Percentiles rank a stretch among this genome's conserved stretches.
Conservation (phyloP, 2,113 vertebrate species). For the Nibea albiflora region DNA sequence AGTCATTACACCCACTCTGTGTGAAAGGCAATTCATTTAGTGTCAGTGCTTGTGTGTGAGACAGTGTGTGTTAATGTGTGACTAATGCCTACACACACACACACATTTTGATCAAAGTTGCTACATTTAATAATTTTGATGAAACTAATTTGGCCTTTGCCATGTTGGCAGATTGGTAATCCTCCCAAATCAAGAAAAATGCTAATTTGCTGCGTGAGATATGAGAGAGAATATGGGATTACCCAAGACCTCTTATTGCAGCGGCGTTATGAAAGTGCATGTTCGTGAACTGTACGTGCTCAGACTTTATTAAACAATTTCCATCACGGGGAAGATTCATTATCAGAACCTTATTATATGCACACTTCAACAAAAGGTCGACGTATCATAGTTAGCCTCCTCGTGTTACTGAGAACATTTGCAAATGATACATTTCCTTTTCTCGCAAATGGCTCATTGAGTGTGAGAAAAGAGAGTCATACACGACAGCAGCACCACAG, state of each 20-base stretch:
- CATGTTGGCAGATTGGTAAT: slow-evolving; percentile 44
- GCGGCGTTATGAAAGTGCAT: slow-evolving; percentile 9
- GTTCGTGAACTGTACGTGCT: slow-evolving; percentile 6
- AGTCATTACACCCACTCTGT: slow-evolving; percentile 56
- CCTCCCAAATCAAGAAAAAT: slow-evolving; percentile 26
- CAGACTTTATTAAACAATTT: slow-evolving; percentile 46
- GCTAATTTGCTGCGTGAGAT: slow-evolving; percentile 35
- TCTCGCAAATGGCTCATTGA: not conserved
- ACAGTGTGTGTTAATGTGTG: slow-evolving; percentile 24
- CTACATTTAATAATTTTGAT: slow-evolving; percentile 33
- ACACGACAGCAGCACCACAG: not conserved
- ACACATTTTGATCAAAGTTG: slow-evolving; percentile 22
- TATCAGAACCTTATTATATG: not conserved
- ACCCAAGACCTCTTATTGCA: slow-evolving; percentile 32
- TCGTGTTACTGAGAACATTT: not conserved
- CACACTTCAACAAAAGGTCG: slow-evolving; percentile 34
- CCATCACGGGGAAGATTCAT: slow-evolving; percentile 21
- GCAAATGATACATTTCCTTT: not conserved
- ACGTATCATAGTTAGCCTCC: slow-evolving; percentile 13
- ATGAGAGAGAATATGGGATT: slow-evolving; percentile 37
- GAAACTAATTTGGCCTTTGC: slow-evolving; percentile 65
- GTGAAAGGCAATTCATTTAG: slow-evolving; percentile 57
- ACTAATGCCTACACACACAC: slow-evolving; percentile 13
- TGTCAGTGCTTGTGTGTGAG: slow-evolving; percentile 12
- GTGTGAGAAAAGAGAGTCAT: not conserved